Evolutionary conservation across 2,113 vertebrate species (phyloP).

Genomic region (Hemiprocne comata): DNA sequence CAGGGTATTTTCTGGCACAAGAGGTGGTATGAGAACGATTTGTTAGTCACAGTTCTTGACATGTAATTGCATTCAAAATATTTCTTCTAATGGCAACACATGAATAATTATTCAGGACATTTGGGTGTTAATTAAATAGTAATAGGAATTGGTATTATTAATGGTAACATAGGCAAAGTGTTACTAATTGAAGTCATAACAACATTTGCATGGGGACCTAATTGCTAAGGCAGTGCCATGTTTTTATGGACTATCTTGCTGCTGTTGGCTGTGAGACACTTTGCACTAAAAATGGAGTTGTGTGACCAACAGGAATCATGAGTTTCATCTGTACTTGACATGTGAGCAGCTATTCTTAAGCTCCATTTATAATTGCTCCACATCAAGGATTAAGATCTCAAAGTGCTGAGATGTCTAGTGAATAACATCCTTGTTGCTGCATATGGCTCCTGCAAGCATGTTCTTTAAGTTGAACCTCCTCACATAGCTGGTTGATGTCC

Average conservation of each 20-base stretch:
- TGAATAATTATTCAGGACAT: not conserved
- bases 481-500: not conserved
- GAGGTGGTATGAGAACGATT: not conserved
- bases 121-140: slow-evolving; percentile 22
- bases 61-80: not conserved
- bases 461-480: not conserved
- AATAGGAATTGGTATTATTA: slow-evolving; percentile 7
- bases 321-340: not conserved
- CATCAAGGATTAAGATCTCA: not conserved
- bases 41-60: not conserved
- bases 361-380: not conserved
- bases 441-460: not conserved
- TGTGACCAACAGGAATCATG: not conserved
- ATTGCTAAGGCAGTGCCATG: not conserved
- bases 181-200: not conserved
- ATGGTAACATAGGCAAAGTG: not conserved
- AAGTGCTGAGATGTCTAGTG: not conserved
- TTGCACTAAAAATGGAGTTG: not conserved
- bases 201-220: not conserved
- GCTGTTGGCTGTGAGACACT: not conserved
- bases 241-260: not conserved
- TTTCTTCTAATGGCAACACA: not conserved
- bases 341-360: not conserved
- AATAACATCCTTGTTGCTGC: not conserved
- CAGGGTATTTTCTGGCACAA: not conserved